Conservation (phyloP, 2,113 vertebrate genomes). For the Gadus chalcogrammus region DNA sequence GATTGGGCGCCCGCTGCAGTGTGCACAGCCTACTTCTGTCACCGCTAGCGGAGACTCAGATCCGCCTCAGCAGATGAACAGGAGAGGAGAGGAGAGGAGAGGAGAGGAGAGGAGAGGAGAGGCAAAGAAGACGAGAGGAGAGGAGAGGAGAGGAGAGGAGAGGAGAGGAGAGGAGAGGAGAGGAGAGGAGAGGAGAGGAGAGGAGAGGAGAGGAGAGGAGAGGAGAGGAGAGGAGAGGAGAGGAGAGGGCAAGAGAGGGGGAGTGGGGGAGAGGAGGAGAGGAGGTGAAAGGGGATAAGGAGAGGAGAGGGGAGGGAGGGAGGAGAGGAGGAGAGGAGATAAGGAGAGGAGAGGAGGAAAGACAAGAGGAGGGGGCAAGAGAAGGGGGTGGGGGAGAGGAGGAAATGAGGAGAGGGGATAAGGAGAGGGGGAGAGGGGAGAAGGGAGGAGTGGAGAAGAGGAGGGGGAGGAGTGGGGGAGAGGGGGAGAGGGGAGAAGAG, state of each 20-base stretch:
- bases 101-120: constrained; percentile 15
- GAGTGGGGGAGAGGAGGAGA: neutral
- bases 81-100: neutral
- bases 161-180: no score
- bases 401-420: neutral
- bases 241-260: neutral
- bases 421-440: no score
- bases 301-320: no score
- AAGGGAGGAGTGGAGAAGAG: no score
- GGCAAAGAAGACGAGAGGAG: neutral
- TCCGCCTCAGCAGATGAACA: constrained; percentile 75
- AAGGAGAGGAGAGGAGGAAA: no score
- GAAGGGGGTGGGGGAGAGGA: constrained; percentile 15
- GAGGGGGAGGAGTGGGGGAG: no score
- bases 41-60: constrained; percentile 78
- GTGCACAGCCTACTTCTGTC: constrained; percentile 92
- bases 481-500: neutral
- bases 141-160: neutral
- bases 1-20: constrained; percentile 81
- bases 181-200: no score
- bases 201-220: no score
- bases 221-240: no score
- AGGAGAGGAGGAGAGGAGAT: no score
- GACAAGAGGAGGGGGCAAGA: no score
- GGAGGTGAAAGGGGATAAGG: no score